Conservation (phyloP, 2,113 vertebrate genomes). For the Setophaga coronata region DNA sequence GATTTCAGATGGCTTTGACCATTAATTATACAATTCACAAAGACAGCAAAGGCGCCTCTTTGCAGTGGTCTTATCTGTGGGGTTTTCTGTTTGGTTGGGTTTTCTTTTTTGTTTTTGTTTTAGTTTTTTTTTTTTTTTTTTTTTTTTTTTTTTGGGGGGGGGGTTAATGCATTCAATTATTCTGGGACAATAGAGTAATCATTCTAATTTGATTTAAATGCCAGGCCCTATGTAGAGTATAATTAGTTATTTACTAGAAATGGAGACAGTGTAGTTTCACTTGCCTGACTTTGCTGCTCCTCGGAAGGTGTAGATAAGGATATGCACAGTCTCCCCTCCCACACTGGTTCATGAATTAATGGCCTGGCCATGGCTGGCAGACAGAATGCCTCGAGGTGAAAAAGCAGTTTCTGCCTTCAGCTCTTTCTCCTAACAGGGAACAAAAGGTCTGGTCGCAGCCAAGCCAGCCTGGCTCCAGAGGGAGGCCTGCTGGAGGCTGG, state of each 20-base stretch:
- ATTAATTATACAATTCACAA: neutral
- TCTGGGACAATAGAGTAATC: neutral
- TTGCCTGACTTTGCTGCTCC: neutral
- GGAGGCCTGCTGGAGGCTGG: rapidly evolving
- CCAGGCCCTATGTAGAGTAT: neutral
- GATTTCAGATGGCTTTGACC: neutral
- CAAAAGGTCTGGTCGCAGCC: neutral
- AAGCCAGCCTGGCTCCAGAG: rapidly evolving
- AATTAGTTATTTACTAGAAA: slow-evolving; percentile 48
- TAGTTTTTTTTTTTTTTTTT: neutral
- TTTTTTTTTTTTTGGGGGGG: neutral
- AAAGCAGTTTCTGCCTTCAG: neutral
- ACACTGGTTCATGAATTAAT: slow-evolving; percentile 40
- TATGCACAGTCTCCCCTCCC: neutral
- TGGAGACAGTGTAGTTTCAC: neutral
- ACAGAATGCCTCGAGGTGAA: neutral
- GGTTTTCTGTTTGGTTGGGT: neutral
- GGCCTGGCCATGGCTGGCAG: neutral
- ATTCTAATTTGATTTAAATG: neutral
- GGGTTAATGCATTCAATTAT: neutral
- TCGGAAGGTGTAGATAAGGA: neutral
- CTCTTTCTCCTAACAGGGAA: neutral
- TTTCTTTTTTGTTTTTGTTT: neutral
- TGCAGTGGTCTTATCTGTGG: neutral
- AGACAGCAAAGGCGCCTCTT: neutral